Base-by-base conservation (phyloP, 2,888 invertebrate genomes). In the Fragum whitleyi region DNA sequence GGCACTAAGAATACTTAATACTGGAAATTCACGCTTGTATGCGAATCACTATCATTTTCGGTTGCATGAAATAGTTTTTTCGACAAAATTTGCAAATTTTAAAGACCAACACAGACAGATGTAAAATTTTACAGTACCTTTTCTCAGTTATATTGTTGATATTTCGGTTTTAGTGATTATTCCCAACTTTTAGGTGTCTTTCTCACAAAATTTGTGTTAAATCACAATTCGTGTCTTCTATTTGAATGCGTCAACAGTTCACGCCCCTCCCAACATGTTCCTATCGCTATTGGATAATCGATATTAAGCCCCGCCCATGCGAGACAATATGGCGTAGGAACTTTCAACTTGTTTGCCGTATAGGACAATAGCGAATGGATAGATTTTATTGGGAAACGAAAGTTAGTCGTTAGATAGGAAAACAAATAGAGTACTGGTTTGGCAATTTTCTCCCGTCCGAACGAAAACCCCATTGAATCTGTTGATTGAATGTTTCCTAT, bases 101-200 rank as follows among this genome's bases (percentile, higher is more conserved):
- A 59, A 55, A 57, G 71, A 36, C 76, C 67, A 67, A 59, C 53
- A 76, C 78, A 82, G 82, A 51, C 70, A 83, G 79, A 83, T 81
- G 85, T 72, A 80, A 79, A 78, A 80, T 78, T 85, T 85, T 81
- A 83, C 82, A 85, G 81, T 85, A 85, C 85, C 85, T 83, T 73
- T 80, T 85, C 79, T 76, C 82, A 77, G 77, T 61, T 83, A 68
- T 72, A 74, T 83, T 76, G 83, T 77, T 69, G 83, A 81, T 77
- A 77, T 85, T 79, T 83, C 76, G 77, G 79, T 79, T 77, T 79
- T 83, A 36, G 69, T 70, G 73, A 83, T 79, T 83, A 77, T 83
- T 83, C 81, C 85, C 85, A 81, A 79, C 78, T 75, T 78, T 73
- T 53, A 81, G 84, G 84, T 84, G 84, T 79, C 65, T 78, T 69